Evolutionary conservation across 2,113 vertebrate genomes (phyloP).

Genomic region (Lepisosteus osseus): DNA sequence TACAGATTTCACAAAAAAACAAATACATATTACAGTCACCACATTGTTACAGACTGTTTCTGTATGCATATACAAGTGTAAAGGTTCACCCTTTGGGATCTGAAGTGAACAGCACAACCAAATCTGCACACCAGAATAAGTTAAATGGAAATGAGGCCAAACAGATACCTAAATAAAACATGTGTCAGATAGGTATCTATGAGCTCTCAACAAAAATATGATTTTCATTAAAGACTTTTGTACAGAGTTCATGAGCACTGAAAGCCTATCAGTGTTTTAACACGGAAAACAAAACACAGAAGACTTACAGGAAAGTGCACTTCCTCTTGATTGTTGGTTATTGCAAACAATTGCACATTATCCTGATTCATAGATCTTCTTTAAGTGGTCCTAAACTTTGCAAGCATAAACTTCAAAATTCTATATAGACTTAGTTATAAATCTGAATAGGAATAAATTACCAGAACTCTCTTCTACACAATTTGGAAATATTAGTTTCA

Average conservation of each 20-base stretch:
- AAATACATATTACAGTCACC: constrained; percentile 19
- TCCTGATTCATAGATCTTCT: not conserved
- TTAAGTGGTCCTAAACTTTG: constrained; percentile 19
- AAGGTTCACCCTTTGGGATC: not conserved
- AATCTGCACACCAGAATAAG: constrained; percentile 6
- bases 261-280: not conserved
- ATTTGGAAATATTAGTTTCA: too few species aligned
- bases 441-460: too few species aligned
- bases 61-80: not conserved
- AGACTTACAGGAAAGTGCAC: constrained; percentile 11
- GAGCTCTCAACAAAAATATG: not conserved
- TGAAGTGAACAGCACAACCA: constrained; percentile 2
- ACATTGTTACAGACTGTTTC: not conserved
- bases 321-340: constrained; percentile 23
- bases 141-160: not conserved
- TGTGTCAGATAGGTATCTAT: too few species aligned
- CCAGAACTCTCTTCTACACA: too few species aligned
- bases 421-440: too few species aligned
- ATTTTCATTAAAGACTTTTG: constrained; percentile 4
- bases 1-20: constrained; percentile 12
- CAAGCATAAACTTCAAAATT: too few species aligned
- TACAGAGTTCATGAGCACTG: constrained; percentile 2
- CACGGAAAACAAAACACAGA: not conserved
- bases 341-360: constrained; percentile 10
- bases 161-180: not conserved